These are phyloP conservation scores for Anodontia alba DNA, from an alignment of 2,888 invertebrate genomes.

Conservation along the genomic window DNA sequence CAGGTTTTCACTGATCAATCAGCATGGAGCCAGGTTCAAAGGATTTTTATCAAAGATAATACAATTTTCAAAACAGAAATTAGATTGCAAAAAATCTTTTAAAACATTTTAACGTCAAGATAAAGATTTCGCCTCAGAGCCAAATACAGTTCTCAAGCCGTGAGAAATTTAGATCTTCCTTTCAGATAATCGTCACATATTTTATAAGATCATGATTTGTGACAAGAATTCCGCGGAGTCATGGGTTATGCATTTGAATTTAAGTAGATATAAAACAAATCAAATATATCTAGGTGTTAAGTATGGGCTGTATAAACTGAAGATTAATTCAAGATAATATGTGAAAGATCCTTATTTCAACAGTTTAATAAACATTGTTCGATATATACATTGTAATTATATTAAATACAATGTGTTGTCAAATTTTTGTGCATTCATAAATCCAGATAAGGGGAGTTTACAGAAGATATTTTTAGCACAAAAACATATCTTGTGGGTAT, in stretches of 20 bases:
- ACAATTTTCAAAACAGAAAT: conserved; percentile 50
- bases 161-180: conserved; percentile 14
- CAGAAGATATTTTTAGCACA: too few relatives aligned
- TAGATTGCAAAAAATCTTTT: conserved; percentile 31
- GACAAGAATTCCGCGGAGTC: conserved; percentile 14
- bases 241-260: conserved; percentile 18
- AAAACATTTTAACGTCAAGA: conserved; percentile 50
- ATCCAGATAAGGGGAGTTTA: too few relatives aligned
- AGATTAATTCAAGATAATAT: conserved; percentile 6
- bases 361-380: conserved; percentile 16
- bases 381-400: too few relatives aligned
- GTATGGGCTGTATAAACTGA: conserved; percentile 10
- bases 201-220: conserved; percentile 17
- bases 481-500: too few relatives aligned
- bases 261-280: conserved; percentile 19
- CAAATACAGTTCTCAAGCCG: conserved; percentile 15
- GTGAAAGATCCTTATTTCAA: conserved; percentile 13
- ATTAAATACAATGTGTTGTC: too few relatives aligned
- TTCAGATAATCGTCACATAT: conserved; percentile 11
- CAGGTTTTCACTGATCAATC: background rate
- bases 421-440: too few relatives aligned
- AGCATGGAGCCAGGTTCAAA: conserved; percentile 48
- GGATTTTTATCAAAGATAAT: conserved; percentile 55
- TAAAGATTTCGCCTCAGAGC: conserved; percentile 14
- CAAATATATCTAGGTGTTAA: conserved; percentile 17